Base-by-base conservation (phyloP, 92 coral and sea anemone genomes). In the Paragorgia papillata region DNA sequence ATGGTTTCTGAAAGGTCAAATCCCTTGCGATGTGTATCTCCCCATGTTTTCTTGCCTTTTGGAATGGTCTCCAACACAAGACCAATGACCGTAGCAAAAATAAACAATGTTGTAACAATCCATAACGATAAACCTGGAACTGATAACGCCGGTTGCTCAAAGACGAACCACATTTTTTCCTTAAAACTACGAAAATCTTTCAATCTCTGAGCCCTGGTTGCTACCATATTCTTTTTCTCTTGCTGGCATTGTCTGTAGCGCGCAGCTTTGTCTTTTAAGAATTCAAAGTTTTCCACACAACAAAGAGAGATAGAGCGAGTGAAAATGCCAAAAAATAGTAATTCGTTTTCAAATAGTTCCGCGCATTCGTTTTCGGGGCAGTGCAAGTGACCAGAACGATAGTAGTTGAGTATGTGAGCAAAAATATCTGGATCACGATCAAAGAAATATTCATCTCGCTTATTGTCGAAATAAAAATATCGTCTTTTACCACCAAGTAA, bases 81-180 rank as follows among this genome's bases (percentile, higher is more conserved):
- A 18, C 90, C 84, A 1, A 88, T 80, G 17, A 95, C 99, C 29
- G 95, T 95, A 33, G 90, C 61, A 6, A 90, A 68, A 24, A 95
- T 95, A 30, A 95, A 82, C 14, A 89, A 62, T 9, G 95, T 97
- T 0, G 97, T 91, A 15, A 85, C 58, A 39, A 86, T 87, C 76
- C 92, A 97, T 81, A 95, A 39, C 0, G 86, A 30, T 7, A 91
- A 70, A 8, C 96, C 99, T n/a, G 92, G 73, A 8, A 83, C 0
- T 40, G 90, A 91, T n/a, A 86, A 86, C 0, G 88, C 91, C 0
- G 99, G 99, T 26, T 95, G 94, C 40, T 95, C 97, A 68, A 95
- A 95, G 60, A 91, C 75, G 73, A 87, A 73, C 97, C 99, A 95
- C 81, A 89, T 85, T 55, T 87, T 85, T 35, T 90, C 71, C 31